Evolutionary conservation across 2,113 vertebrate species (phyloP).

Genomic region (Onychorhynchus coronatus): DNA sequence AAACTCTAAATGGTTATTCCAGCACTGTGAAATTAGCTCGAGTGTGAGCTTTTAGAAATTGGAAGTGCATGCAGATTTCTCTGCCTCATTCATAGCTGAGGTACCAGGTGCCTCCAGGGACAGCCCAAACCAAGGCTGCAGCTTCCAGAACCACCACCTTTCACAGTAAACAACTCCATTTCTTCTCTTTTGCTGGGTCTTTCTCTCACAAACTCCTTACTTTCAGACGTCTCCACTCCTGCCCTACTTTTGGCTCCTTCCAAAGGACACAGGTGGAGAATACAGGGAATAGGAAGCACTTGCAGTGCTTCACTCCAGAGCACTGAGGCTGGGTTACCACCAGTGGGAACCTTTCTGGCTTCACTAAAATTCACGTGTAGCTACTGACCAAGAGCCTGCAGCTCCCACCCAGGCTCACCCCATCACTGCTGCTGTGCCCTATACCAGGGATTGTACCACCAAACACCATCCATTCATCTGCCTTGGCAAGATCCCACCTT

Average conservation of each 20-base stretch:
- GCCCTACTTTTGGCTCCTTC: not conserved
- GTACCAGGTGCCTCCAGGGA: not conserved
- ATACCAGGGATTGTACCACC: not conserved
- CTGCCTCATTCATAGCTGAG: not conserved
- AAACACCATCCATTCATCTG: rapidly evolving
- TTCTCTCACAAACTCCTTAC: not conserved
- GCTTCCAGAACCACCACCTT: not conserved
- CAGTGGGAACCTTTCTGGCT: not conserved
- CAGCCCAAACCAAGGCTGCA: not conserved
- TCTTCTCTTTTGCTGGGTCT: not conserved
- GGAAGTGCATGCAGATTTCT: not conserved
- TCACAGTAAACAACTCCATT: rapidly evolving
- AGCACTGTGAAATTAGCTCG: not conserved
- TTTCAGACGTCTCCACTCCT: not conserved
- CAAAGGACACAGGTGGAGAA: not conserved
- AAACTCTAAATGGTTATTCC: not conserved
- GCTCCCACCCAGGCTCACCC: not conserved
- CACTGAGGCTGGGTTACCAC: not conserved
- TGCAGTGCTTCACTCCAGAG: not conserved
- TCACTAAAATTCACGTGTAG: not conserved
- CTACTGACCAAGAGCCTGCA: not conserved
- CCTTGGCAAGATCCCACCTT: not conserved
- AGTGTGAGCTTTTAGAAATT: not conserved
- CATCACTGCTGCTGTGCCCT: not conserved
- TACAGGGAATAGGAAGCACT: not conserved